phyloP scores from a whole-genome alignment of 1,140 invertebrate genomes.

The Limonius californicus region DNA sequence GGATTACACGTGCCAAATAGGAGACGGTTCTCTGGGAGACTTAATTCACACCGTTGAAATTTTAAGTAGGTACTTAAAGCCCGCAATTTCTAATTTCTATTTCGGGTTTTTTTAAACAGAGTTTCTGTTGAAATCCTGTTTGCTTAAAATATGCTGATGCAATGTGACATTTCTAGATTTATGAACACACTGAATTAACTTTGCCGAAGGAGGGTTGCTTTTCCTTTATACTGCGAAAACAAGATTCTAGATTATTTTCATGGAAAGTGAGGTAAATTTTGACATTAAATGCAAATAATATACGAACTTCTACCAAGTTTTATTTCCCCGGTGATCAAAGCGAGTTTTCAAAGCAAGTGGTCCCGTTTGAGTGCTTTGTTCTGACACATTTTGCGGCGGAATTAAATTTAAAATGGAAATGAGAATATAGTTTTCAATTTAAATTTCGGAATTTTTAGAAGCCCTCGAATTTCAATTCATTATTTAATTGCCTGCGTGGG shows the following conservation, averaged over 20 bases:
- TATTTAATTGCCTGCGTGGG: no score
- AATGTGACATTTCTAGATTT: neutral
- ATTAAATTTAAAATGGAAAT: constrained; percentile 20
- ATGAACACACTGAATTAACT: neutral
- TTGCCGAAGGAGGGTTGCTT: neutral
- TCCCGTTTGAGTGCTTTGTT: constrained; percentile 14
- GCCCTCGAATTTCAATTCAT: neutral
- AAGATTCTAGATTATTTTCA: constrained; percentile 7
- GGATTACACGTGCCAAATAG: constrained; percentile 55
- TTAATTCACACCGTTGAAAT: constrained; percentile 53
- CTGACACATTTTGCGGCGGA: constrained; percentile 10
- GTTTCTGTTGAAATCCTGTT: no score
- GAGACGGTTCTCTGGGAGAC: constrained; percentile 50
- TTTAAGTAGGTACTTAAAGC: constrained; percentile 50
- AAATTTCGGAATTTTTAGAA: neutral
- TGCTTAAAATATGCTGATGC: no score
- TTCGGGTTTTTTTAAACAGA: no score
- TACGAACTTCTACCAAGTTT: constrained; percentile 13
- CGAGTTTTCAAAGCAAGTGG: constrained; percentile 13
- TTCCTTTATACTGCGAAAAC: neutral
- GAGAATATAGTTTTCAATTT: constrained; percentile 12
- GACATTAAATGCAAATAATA: constrained; percentile 14
- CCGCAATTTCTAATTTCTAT: no score
- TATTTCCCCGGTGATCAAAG: constrained; percentile 17
- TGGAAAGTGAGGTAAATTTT: constrained; percentile 11